Base-by-base conservation (phyloP, 2,888 invertebrate genomes). In the Synergus itoensis region DNA sequence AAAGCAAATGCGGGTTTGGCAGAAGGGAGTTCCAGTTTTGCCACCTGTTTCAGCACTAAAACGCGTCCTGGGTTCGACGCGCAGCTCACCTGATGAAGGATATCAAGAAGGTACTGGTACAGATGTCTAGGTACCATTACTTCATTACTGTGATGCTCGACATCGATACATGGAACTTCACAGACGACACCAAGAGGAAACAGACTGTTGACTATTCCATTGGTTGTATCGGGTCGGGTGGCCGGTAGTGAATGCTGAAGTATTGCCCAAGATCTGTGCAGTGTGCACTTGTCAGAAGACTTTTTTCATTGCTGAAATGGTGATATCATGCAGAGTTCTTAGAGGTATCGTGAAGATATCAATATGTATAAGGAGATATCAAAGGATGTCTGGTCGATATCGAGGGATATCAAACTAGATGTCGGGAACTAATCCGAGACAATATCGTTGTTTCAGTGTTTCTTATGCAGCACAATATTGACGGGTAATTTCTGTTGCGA, bases 81-180 rank as follows among this genome's bases (percentile, higher is more conserved):
- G 97, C 90, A 97, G 97, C 92, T 96, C 97, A 40, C 96, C 97
- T 63, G 98, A 98, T 90, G 98, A 98, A 92, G 97, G 97, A 83
- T 98, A 97, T 92, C 97, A 97, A 92, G 98, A 98, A 93, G 98
- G 98, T 89, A 97, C 97, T 93, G 97, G 97, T 86, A 98, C 98
- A 86, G 97, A 98, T 93, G 98, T 98, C 92, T 97, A 96, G 94
- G 91, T 90, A 86, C 89, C 90, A 89, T 86, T 90, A 82, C 90
- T 91, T 90, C 91, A 90, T 89, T 90, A 91, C 89, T 88, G 88
- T 86, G 88, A 90, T 84, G 89, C 89, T 88, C 90, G 90, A 88
- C 88, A 89, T 87, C 87, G 90, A 83, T 89, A 88, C 81, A 77
- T 73, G 73, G 73, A 73, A 16, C 73, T 73, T 73, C 73, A 53